Evolutionary conservation across 2,113 vertebrate species (phyloP), one percentile per base, ranked within the genome.

Genomic region (Coturnix japonica): DNA sequence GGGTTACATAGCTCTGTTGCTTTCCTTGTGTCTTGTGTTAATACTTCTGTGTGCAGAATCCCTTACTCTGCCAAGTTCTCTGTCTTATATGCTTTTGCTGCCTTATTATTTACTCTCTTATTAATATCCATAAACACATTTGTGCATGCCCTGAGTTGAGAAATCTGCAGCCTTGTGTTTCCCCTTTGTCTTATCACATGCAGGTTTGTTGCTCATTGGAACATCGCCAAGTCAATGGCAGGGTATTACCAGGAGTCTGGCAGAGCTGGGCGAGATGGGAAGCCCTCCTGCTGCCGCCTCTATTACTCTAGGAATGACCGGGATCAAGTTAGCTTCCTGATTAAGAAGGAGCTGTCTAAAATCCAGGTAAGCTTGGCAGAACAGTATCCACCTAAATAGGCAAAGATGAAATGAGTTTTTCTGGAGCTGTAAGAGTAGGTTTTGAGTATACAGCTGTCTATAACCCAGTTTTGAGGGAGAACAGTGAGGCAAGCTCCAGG

Each of bases 171-270:
- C 43, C 30, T 70, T 26, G 3, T 6, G 21, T 60, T 66, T 82
- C 81, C 31, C 81, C 81, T 2, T 66, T 90, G 7, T 35, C 30
- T 86, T 63, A 46, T 33, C 85, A 12, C 51, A 4, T 56, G 19
- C 92, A 99, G 99, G 81, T 99, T 99, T 97, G 99, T 99, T 26
- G 99, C 98, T 86, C 99, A 99, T 33, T 99, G 99, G 99, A 99
- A 99, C 96, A 97, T 99, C 25, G 99, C 99, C 6, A 99, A 99
- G 89, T 99, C 99, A 3, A 97, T 99, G 97, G 98, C 99, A 83
- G 99, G 98, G 12, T 99, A 99, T 96, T 99, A 99, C 96, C 99
- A 99, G 77, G 99, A 99, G 89, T 99, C 99, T 12, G 99, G 99
- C 64, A 98, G 99, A 84, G 99, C 99, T 1, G 99, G 99, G 23